These are phyloP conservation scores for Rousettus leschenaultii DNA, from an alignment of 2,113 vertebrate species.

Conservation along the genomic window DNA sequence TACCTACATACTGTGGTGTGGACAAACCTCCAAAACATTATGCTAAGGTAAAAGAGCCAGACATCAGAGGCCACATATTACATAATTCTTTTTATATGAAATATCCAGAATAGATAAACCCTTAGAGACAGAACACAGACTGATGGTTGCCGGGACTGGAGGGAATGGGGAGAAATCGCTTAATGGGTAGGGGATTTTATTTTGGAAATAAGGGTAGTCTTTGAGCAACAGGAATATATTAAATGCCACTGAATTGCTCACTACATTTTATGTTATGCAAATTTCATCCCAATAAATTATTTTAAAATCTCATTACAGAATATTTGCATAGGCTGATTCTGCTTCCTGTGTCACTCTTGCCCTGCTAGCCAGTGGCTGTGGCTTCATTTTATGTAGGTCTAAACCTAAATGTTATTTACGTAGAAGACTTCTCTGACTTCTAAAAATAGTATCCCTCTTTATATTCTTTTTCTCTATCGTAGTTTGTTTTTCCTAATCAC, in stretches of 20 bases:
- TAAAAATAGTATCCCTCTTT: neutral
- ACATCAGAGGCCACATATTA: neutral
- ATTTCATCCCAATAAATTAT: neutral
- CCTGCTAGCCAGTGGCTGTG: neutral
- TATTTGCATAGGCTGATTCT: neutral
- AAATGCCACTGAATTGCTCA: neutral
- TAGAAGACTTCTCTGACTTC: neutral
- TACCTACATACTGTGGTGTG: too few relatives aligned
- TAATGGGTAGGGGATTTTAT: too few relatives aligned
- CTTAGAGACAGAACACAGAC: neutral
- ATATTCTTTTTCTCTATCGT: neutral
- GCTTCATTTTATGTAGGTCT: too few relatives aligned
- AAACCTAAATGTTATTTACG: neutral
- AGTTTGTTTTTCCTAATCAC: neutral
- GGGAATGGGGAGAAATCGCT: neutral
- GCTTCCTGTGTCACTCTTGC: neutral
- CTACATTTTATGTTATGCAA: neutral
- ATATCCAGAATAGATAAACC: neutral
- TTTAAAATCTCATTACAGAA: neutral
- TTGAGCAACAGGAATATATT: neutral
- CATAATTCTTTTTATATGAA: neutral
- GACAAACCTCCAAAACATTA: neutral
- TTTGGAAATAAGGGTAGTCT: neutral
- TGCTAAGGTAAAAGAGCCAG: too few relatives aligned
- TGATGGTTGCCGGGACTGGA: neutral